Percentiles rank a stretch among this genome's conserved stretches.
These are phyloP conservation scores for Phymastichus coffea DNA, from an alignment of 1,140 invertebrate genomes.

Conservation along the genomic window DNA sequence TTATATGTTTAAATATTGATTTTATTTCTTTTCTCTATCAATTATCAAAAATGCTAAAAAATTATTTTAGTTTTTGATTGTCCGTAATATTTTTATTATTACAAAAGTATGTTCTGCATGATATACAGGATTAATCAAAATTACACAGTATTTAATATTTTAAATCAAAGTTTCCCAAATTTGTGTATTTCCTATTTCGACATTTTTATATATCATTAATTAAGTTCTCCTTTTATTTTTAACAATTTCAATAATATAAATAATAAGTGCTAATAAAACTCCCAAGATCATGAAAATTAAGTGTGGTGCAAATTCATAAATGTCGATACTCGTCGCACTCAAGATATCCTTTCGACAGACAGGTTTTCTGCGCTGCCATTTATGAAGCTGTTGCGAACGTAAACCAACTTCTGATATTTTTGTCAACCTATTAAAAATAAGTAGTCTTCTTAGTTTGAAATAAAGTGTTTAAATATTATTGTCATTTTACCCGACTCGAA, in stretches of 20 bases:
- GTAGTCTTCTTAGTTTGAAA: neutral
- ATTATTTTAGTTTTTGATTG: no score
- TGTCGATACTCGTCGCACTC: neutral
- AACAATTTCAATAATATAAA: neutral
- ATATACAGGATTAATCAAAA: no score
- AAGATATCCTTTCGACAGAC: neutral
- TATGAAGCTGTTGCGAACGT: neutral
- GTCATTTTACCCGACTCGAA: conserved; percentile 30
- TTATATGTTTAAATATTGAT: no score
- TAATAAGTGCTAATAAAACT: neutral
- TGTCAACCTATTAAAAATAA: conserved; percentile 8
- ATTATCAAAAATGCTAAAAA: no score
- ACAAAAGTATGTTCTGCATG: no score
- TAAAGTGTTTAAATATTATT: neutral
- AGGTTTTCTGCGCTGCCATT: conserved; percentile 9
- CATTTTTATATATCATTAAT: no score
- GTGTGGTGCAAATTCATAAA: conserved; percentile 18
- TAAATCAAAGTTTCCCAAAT: no score
- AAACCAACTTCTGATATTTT: conserved; percentile 12
- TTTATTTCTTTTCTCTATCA: no score
- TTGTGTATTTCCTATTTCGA: no score
- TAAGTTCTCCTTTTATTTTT: no score
- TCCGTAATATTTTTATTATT: no score
- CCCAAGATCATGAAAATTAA: conserved; percentile 3
- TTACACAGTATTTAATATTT: no score